phyloP scores from a whole-genome alignment of 92 coral and sea anemone genomes.

The Epizoanthus ramosus region DNA sequence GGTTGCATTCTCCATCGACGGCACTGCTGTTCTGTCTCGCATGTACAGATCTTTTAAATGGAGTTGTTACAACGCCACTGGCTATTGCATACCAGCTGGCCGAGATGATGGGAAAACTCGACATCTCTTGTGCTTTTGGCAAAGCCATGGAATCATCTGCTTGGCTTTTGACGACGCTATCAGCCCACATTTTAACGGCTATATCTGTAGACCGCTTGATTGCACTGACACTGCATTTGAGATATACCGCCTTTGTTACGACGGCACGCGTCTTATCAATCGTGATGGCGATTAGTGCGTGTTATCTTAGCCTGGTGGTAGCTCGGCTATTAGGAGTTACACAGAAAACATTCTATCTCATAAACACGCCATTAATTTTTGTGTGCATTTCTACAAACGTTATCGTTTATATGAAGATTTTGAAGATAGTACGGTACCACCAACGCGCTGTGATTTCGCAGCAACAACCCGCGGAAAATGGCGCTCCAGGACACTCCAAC shows the following conservation, averaged over 20 bases:
- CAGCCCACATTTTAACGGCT: conserved; percentile 32
- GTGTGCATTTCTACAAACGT: conserved; percentile 16
- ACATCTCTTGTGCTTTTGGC: conserved; percentile 43
- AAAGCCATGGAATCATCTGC: conserved; percentile 42
- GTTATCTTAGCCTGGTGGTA: conserved; percentile 4
- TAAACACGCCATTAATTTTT: conserved; percentile 12
- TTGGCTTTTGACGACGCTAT: conserved; percentile 43
- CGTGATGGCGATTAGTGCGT: background rate
- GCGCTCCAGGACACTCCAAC: background rate
- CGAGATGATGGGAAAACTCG: conserved; percentile 16
- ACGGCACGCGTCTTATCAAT: conserved; percentile 14
- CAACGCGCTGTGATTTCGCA: conserved; percentile 32
- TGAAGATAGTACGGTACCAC: conserved; percentile 30
- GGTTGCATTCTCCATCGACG: conserved; percentile 33
- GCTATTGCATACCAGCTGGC: conserved; percentile 27
- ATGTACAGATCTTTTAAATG: conserved; percentile 46
- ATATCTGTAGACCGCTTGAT: conserved; percentile 46
- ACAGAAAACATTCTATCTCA: conserved; percentile 13
- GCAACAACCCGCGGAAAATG: background rate
- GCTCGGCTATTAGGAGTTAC: conserved; percentile 24
- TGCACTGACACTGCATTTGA: conserved; percentile 39
- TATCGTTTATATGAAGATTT: conserved; percentile 37
- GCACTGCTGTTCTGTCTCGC: conserved; percentile 54
- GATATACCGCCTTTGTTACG: conserved; percentile 45
- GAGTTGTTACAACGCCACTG: conserved; percentile 40